Conservation (phyloP, 2,113 vertebrate species). For the Cinclus cinclus region DNA sequence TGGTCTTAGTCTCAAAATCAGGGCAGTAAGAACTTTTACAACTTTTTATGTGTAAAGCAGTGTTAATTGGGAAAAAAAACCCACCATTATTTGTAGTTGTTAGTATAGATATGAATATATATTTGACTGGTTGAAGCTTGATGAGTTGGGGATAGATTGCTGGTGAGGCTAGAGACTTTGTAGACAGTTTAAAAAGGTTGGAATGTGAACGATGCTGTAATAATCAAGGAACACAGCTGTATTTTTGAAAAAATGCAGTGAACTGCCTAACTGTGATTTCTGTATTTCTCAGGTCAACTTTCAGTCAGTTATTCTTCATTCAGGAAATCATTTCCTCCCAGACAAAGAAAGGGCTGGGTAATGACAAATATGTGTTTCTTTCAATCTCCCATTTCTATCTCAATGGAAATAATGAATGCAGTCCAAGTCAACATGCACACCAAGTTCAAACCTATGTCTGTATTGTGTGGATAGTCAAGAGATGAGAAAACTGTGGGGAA, state of each 20-base stretch:
- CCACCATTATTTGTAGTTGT: rapidly evolving
- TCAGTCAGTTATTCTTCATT: neutral
- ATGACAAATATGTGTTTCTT: neutral
- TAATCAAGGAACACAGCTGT: rapidly evolving
- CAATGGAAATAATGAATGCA: neutral
- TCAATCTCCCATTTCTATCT: neutral
- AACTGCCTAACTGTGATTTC: neutral
- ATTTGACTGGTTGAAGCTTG: neutral
- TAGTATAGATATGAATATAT: neutral
- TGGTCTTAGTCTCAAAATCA: neutral
- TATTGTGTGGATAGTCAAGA: neutral
- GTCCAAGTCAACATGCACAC: neutral
- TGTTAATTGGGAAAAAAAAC: neutral
- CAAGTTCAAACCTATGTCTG: neutral
- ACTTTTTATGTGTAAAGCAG: neutral
- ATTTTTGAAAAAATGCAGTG: neutral
- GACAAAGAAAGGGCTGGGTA: neutral
- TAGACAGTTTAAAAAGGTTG: neutral
- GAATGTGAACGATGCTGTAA: neutral
- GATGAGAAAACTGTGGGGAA: neutral
- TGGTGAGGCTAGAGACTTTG: neutral
- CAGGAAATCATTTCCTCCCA: neutral
- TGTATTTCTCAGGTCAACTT: neutral
- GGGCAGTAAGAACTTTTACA: neutral
- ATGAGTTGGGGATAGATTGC: neutral